A percentile compares a stretch with the other conserved stretches of the same genome.
phyloP scores from a whole-genome alignment of 2,113 vertebrate genomes.

The Chlorodrepanis virens region DNA sequence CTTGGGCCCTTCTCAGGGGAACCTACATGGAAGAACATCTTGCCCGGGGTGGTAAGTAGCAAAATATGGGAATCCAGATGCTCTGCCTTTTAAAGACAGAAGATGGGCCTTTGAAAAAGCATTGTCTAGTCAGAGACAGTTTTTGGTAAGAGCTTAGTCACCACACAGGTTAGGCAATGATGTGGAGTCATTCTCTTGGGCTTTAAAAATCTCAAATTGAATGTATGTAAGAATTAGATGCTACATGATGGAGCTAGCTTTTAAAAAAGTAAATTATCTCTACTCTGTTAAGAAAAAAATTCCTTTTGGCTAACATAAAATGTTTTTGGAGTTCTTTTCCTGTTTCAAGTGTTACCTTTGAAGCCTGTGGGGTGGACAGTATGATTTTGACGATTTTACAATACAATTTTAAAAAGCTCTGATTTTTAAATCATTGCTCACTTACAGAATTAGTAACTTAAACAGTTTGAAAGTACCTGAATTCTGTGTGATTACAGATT shows the following conservation, averaged over 20 bases:
- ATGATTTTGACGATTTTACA: neutral
- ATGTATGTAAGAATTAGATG: neutral
- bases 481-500: neutral
- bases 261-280: neutral
- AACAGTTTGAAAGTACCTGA: neutral
- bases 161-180: neutral
- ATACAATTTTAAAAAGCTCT: neutral
- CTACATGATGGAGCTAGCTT: neutral
- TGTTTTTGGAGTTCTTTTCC: neutral
- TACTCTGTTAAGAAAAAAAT: neutral
- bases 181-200: neutral
- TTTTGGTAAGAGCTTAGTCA: neutral
- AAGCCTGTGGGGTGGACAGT: neutral
- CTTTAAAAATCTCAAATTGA: neutral
- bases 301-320: neutral
- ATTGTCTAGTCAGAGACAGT: neutral
- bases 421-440: neutral
- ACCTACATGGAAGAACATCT: neutral
- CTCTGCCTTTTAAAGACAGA: neutral
- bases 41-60: neutral
- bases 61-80: neutral
- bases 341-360: neutral
- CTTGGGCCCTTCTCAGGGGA: neutral
- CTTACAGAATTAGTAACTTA: neutral
- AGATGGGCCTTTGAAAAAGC: neutral